Base-by-base conservation (phyloP, 37 sponge, comb jelly and placozoan species). In the Cladorhizidae sp. region DNA sequence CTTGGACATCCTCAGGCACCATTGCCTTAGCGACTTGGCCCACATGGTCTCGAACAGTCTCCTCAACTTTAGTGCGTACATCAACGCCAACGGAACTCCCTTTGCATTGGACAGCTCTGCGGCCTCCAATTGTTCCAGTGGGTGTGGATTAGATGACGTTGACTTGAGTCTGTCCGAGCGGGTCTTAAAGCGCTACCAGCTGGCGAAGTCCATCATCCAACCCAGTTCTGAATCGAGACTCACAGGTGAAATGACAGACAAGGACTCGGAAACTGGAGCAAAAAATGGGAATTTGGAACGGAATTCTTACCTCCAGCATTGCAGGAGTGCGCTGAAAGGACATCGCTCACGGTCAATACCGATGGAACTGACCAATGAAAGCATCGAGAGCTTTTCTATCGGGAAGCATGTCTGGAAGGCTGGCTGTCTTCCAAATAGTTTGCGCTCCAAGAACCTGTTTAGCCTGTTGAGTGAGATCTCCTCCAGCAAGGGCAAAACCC, bases 331-430 rank as follows among this genome's bases (percentile, higher is more conserved):
- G 32, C 32, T 65, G 67, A 65, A 65, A 36, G 35, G 25, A n/a
- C 41, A 22, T 43, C 12, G 37, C 14, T 40, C n/a, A 3, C 12
- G 26, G 37, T 71, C 25, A 14, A 23, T 9, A 14, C 23, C 25
- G 9, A 9, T 71, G 23, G 43, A 71, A 3, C 41, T 71, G 75
- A 32, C 59, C 0, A 41, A 49, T n/a, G 51, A 55, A 26, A 83
- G 73, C 43, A 75, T 89, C 26, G 38, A 25, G 2, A 69, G 76
- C 39, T 84, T 79, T 52, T 35, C 67, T 1, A 33, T 84, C 0
- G 89, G 89, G 0, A 18, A 31, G 35, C 17, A 70, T 37, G 39
- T 56, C 31, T 89, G 89, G 89, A 75, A 17, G 33, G 63, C 74
- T 0, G 85, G 89, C 67, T 67, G 73, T 40, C 39, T 68, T n/a